A percentile compares a stretch with the other conserved stretches of the same genome.
These are phyloP conservation scores for Nomada flava DNA, from an alignment of 2,888 invertebrate species.

Conservation along the genomic window DNA sequence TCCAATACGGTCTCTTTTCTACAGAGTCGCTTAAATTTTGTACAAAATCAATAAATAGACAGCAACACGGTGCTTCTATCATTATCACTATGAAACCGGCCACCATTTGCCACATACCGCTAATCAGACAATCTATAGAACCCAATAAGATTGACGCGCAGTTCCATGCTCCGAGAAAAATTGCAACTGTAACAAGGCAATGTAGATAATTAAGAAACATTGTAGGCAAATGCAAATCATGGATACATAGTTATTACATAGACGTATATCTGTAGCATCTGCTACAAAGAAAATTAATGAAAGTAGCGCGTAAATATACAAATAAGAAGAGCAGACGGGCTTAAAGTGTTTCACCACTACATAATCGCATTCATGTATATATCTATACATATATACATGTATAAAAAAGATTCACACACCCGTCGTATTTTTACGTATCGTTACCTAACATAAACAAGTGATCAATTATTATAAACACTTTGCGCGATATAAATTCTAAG, in stretches of 20 bases:
- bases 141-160: constrained; percentile 88
- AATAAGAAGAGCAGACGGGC: neutral
- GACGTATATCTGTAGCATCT: neutral
- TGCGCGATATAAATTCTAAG: constrained; percentile 2
- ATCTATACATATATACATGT: neutral
- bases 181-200: constrained; percentile 88
- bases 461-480: neutral
- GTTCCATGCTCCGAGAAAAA: constrained; percentile 92
- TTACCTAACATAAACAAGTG: neutral
- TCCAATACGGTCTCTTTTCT: constrained; percentile 94
- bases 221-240: neutral
- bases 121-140: constrained; percentile 88
- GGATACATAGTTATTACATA: neutral
- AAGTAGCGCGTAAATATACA: constrained; percentile 1
- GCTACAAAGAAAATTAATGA: neutral
- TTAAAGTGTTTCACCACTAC: neutral
- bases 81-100: constrained; percentile 95
- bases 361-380: neutral
- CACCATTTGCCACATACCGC: constrained; percentile 94
- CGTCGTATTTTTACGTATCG: neutral
- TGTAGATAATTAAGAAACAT: constrained; percentile 2
- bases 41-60: constrained; percentile 97
- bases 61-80: constrained; percentile 98
- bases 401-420: neutral
- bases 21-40: constrained; percentile 93